Conservation (phyloP, 2,888 invertebrate species). For the Lamellibrachia satsuma region DNA sequence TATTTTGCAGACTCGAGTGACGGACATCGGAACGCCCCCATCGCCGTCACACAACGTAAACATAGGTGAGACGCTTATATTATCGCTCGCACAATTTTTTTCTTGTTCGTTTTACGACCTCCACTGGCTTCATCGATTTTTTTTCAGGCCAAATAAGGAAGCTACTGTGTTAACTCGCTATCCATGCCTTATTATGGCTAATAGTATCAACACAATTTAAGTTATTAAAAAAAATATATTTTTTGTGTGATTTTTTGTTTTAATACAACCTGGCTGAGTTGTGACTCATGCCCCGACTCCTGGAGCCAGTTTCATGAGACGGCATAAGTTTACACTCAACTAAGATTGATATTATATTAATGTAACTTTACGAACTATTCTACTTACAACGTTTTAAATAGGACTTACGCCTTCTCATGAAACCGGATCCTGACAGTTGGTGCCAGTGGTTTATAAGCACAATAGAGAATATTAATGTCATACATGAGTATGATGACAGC, state of each 20-base stretch:
- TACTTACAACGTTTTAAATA: no score
- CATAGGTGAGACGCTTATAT: background rate
- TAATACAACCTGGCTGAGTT: background rate
- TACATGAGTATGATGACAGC: background rate
- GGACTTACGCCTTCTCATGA: background rate
- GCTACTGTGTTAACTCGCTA: background rate
- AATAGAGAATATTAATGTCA: no score
- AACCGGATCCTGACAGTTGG: no score
- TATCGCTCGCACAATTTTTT: background rate
- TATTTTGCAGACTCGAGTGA: slow-evolving; percentile 13
- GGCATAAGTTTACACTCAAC: no score
- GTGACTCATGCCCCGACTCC: no score
- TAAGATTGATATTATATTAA: no score
- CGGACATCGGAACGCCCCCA: background rate
- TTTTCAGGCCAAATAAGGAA: background rate
- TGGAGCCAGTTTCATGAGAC: no score
- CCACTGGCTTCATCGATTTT: background rate
- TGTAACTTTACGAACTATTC: no score
- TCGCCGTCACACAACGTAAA: background rate
- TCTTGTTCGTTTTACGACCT: background rate
- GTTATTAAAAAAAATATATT: background rate
- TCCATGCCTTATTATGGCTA: background rate
- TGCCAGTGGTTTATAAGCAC: background rate
- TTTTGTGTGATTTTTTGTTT: background rate
- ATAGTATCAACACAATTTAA: background rate